These are phyloP conservation scores for Rissa tridactyla DNA, from an alignment of 2,113 vertebrate genomes.

Conservation along the genomic window DNA sequence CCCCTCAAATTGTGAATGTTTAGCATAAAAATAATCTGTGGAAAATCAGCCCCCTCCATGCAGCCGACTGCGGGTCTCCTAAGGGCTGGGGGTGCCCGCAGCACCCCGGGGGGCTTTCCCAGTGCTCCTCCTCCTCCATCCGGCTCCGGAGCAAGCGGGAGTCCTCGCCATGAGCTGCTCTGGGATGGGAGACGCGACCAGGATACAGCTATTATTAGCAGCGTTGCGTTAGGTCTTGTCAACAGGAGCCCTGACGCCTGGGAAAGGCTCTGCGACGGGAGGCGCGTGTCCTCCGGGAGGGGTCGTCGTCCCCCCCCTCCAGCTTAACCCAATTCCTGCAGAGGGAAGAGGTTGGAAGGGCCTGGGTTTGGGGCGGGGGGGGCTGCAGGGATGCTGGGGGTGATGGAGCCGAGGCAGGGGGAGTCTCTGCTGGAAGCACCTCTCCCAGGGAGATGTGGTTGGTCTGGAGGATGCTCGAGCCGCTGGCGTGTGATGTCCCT, in stretches of 20 bases:
- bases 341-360: neutral
- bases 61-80: neutral
- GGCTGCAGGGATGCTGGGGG: neutral
- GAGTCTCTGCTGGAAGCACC: neutral
- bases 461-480: neutral
- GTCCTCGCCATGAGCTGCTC: neutral
- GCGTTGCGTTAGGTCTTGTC: neutral
- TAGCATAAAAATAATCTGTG: neutral
- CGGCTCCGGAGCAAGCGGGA: rapidly evolving
- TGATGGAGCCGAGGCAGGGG: neutral
- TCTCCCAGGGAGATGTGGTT: neutral
- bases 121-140: neutral
- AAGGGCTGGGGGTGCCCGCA: neutral
- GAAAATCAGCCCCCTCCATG: neutral
- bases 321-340: neutral
- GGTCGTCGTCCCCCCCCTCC: no score
- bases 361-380: neutral
- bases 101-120: neutral
- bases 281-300: neutral
- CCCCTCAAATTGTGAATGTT: neutral
- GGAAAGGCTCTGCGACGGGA: neutral
- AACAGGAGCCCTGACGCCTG: neutral
- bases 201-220: neutral
- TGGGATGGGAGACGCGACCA: neutral
- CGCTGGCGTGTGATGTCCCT: rapidly evolving